phyloP scores from a whole-genome alignment of 2,888 invertebrate species.

The Apamea crenata region DNA sequence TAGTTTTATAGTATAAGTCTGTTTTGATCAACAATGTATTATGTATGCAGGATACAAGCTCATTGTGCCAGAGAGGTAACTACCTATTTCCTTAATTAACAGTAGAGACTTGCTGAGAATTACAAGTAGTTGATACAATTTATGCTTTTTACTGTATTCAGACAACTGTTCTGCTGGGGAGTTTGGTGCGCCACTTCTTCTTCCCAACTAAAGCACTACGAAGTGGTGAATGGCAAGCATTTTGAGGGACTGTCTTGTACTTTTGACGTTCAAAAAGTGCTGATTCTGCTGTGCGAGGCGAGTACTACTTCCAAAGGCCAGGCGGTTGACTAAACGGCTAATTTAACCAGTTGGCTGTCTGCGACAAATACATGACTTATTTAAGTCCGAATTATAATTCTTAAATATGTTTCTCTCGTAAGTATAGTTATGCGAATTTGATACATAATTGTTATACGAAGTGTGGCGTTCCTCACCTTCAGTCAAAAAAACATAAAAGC shows the following conservation, averaged over 20 bases:
- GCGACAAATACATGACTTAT: background rate
- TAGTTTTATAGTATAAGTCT: background rate
- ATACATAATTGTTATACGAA: background rate
- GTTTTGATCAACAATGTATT: conserved; percentile 6
- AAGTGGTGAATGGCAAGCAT: background rate
- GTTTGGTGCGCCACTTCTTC: background rate
- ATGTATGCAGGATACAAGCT: background rate
- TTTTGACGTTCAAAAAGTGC: background rate
- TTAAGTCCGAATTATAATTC: background rate
- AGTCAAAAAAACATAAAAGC: no score
- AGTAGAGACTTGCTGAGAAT: background rate
- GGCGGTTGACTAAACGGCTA: no score
- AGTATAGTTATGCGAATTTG: background rate
- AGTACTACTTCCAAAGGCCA: no score
- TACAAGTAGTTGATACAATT: background rate
- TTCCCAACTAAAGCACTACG: background rate
- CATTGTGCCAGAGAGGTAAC: conserved; percentile 3
- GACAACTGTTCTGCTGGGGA: background rate
- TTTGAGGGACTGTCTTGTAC: background rate
- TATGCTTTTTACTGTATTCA: background rate
- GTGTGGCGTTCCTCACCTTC: background rate
- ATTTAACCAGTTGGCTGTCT: no score
- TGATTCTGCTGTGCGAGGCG: no score
- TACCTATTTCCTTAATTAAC: conserved; percentile 20
- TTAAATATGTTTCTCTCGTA: background rate